Conservation (phyloP, 2,888 invertebrate species). For the Arctia plantaginis region DNA sequence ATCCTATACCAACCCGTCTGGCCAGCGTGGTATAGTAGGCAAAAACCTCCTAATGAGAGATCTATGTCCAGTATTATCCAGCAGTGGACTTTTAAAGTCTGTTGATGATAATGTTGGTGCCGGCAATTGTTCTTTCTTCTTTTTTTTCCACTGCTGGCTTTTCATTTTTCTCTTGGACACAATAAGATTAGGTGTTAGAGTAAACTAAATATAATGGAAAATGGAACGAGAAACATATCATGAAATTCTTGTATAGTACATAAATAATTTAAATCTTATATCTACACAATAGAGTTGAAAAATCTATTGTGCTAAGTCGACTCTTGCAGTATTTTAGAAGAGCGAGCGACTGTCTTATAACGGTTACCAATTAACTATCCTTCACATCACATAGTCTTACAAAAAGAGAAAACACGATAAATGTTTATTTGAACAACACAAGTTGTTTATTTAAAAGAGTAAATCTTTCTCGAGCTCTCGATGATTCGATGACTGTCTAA, state of each 20-base stretch:
- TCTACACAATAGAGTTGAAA: conserved; percentile 22
- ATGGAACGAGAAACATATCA: conserved; percentile 35
- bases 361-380: conserved; percentile 27
- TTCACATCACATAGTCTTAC: conserved; percentile 30
- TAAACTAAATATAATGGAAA: background rate
- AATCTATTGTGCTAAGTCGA: conserved; percentile 4
- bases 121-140: background rate
- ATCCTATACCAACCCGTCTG: too few relatives aligned
- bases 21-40: too few relatives aligned
- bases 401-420: conserved; percentile 34
- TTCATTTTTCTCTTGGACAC: background rate
- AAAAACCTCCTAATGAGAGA: too few relatives aligned
- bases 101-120: too few relatives aligned
- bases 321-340: conserved; percentile 19
- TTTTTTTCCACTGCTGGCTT: background rate
- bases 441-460: conserved; percentile 16
- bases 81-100: too few relatives aligned
- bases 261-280: conserved; percentile 21
- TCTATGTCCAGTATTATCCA: too few relatives aligned
- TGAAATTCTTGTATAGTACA: conserved; percentile 22
- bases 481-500: background rate
- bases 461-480: background rate
- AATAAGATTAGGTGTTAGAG: background rate
- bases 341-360: conserved; percentile 23
- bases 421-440: conserved; percentile 26